phyloP scores from a whole-genome alignment of 2,888 invertebrate species.

The Himalopsyche kuldschensis region DNA sequence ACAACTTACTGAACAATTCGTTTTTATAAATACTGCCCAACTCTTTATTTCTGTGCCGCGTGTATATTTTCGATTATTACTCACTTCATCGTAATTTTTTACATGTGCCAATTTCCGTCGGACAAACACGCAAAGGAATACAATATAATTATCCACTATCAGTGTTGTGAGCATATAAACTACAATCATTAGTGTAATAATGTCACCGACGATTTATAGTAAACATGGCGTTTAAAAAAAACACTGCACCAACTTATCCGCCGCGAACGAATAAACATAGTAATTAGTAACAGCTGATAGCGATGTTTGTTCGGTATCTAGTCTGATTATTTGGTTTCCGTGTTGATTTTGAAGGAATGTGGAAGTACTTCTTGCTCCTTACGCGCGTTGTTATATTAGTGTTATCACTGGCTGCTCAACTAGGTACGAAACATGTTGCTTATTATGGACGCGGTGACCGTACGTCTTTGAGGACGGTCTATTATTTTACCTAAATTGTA shows the following conservation, averaged over 20 bases:
- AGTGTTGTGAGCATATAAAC: not conserved
- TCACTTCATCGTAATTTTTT: no score
- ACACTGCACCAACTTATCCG: not conserved
- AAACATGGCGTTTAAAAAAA: not conserved
- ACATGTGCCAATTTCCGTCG: not conserved
- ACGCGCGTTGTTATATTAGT: not conserved
- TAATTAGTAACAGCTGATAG: not conserved
- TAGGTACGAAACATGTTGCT: not conserved
- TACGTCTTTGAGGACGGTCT: no score
- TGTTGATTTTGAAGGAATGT: conserved; percentile 1
- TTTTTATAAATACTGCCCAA: no score
- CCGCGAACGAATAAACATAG: not conserved
- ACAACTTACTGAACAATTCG: no score
- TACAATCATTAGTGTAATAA: not conserved
- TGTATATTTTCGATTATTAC: no score
- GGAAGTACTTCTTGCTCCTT: not conserved
- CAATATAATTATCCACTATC: not conserved
- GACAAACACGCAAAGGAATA: not conserved
- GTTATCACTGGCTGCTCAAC: not conserved
- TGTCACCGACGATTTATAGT: not conserved
- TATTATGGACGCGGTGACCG: no score
- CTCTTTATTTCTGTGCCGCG: no score
- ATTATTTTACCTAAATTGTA: no score
- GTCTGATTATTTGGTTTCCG: not conserved
- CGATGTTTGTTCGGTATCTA: not conserved